Evolutionary conservation across 2,113 vertebrate species (phyloP), one percentile per base, ranked within the genome.

Genomic region (Rhea pennata): DNA sequence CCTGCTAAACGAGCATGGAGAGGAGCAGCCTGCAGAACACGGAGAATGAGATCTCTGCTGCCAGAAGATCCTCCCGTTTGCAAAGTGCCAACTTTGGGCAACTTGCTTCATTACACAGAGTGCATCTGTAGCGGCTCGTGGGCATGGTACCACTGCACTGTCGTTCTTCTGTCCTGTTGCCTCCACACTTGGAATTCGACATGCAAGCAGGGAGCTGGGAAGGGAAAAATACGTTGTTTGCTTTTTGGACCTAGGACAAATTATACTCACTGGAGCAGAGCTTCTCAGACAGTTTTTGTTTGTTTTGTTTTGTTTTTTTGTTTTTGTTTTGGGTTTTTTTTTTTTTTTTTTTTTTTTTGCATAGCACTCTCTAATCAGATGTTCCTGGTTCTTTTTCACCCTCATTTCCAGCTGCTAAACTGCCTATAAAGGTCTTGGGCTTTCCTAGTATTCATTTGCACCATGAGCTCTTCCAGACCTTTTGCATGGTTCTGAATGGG

Each of bases 21-120:
- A 73, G 88, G 92, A 67, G 69, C 96, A 93, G 94, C 64, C 93
- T 50, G 90, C 6, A 4, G 51, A 22, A 53, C 24, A 1, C 3
- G 4, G 39, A 19, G 56, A 82, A 42, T 31, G 59, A 50, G 44
- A 21, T 24, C 42, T 69, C 31, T 80, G n/a, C 44, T 40, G 93
- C 87, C 96, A 95, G 54, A n/a, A 40, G 61, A 70, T 26, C 92
- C 84, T 69, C 87, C 94, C 59, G 87, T 66, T 88, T 86, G 90
- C 93, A 93, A 87, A 15, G 64, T 24, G 97, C 94, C 95, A 73
- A 16, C 87, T 9, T 2, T 4, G 84, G 88, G 80, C 64, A 54
- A 14, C 78, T 29, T 5, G 10, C 73, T 54, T 15, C 53, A 3
- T 88, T 5, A 48, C 51, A 1, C 24, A n/a, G 39, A 8, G 2